Conservation (phyloP, 2,888 invertebrate species). For the Erynnis tages region DNA sequence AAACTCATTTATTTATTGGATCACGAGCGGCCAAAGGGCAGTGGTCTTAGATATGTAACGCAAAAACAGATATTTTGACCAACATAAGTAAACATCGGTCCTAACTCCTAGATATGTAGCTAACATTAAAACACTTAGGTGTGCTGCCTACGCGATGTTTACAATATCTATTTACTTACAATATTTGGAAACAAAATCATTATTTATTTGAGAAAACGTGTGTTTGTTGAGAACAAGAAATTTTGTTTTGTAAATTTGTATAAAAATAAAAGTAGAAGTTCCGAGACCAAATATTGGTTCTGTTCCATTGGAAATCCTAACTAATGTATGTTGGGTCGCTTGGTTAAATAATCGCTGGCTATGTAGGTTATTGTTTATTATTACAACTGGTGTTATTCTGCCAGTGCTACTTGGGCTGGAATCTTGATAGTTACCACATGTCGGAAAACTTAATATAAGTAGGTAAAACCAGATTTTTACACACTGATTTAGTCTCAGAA, state of each 20-base stretch:
- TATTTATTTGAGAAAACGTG: constrained; percentile 1
- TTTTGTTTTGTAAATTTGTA: not conserved
- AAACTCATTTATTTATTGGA: too few species aligned
- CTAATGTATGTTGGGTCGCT: constrained; percentile 38
- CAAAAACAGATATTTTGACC: too few species aligned
- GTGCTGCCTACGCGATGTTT: too few species aligned
- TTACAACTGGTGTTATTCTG: constrained; percentile 45
- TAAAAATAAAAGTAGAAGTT: not conserved
- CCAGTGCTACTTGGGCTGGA: constrained; percentile 3
- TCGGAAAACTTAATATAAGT: constrained; percentile 15
- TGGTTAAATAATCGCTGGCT: constrained; percentile 38
- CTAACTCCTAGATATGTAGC: too few species aligned
- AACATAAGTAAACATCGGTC: too few species aligned
- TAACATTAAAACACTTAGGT: too few species aligned
- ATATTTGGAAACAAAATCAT: constrained; percentile 9
- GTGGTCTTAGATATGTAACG: too few species aligned
- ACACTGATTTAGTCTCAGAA: constrained; percentile 6
- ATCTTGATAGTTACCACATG: constrained; percentile 23
- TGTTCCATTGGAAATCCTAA: constrained; percentile 38
- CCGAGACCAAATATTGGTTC: constrained; percentile 20
- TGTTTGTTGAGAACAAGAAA: constrained; percentile 2
- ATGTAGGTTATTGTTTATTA: constrained; percentile 53
- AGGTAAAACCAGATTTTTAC: constrained; percentile 12
- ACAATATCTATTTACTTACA: constrained; percentile 2
- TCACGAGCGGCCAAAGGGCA: too few species aligned